phyloP scores from a whole-genome alignment of 2,113 vertebrate species.

The Hirundichthys speculiger region DNA sequence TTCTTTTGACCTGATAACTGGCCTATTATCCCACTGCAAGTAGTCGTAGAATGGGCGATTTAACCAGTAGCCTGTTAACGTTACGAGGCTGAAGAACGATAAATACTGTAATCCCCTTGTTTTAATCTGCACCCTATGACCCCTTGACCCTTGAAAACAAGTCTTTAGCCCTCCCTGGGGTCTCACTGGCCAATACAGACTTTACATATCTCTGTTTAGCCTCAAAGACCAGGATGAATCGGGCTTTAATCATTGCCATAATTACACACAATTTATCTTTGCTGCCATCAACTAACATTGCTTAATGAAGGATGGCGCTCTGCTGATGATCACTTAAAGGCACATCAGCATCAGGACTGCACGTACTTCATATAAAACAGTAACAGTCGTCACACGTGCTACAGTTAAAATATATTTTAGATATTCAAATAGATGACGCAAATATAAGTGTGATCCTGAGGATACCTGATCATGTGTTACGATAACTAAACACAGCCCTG shows the following conservation, averaged over 20 bases:
- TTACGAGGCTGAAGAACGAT: conserved; percentile 68
- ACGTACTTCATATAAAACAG: conserved; percentile 6
- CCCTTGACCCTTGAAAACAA: conserved; percentile 70
- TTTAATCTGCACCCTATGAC: conserved; percentile 78
- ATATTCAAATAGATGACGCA: not conserved
- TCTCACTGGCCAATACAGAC: conserved; percentile 56
- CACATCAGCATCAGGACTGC: conserved; percentile 44
- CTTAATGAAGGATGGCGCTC: conserved; percentile 76
- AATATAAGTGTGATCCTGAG: no score
- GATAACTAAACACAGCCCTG: conserved; percentile 49
- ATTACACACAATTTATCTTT: conserved; percentile 83
- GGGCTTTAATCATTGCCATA: conserved; percentile 76
- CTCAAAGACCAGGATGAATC: conserved; percentile 66
- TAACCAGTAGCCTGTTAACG: conserved; percentile 74
- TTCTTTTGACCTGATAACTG: conserved; percentile 60
- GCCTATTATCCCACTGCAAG: conserved; percentile 63
- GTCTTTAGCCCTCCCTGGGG: conserved; percentile 73
- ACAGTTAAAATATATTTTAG: not conserved
- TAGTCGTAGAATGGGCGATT: conserved; percentile 68
- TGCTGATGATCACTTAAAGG: conserved; percentile 69
- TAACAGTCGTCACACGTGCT: not conserved
- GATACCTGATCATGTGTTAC: conserved; percentile 40
- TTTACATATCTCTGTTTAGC: conserved; percentile 73
- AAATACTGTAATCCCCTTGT: conserved; percentile 82
- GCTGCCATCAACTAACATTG: conserved; percentile 70